Base-by-base conservation (phyloP, 2,888 invertebrate genomes). In the Standfussiana lucernea region DNA sequence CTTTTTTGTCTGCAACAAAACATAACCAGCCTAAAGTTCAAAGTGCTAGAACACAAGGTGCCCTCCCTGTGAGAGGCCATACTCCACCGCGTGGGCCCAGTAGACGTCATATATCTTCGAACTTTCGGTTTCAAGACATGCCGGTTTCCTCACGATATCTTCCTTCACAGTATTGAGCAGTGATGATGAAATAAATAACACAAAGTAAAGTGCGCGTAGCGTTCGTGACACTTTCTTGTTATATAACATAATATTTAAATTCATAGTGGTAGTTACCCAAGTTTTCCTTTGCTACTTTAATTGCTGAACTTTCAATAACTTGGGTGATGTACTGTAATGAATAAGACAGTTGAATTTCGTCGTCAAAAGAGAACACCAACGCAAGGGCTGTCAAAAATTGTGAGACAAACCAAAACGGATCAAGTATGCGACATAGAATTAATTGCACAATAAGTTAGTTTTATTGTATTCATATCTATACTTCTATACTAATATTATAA, bases 291-390 rank as follows among this genome's bases (percentile, higher is more conserved):
- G 84, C 24, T 37, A 94, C 40, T 45, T 50, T 75, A 10, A 86
- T 35, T 2, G 89, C 35, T 65, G 80, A 37, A 24, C 80, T 71
- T 24, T 76, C 78, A 47, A 73, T 83, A 56, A 78, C 86, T 70
- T 88, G 86, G 67, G 86, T 88, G 35, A 86, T 40, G 82, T 92
- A 92, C 93, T 93, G 88, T 78, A 92, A 93, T 71, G 32, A 72
- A 73, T 65, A 10, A 64, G 2, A 45, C 8, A n/a, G 18, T 42
- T 32, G 21, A 59, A 59, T 32, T 59, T 53, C 13, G 21, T 10
- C 10, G 59, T 32, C 18, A 59, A 59, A 59, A 18, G 8, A 8
- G 32, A 59, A 56, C 32, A 28, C 53, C 5, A 28, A 56, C 56
- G 56, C 28, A 18, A 18, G 59, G 59, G 32, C 15, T 32, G 28